phyloP scores from a whole-genome alignment of 2,797 vertebrate genomes.

The Sebastes dallii region DNA sequence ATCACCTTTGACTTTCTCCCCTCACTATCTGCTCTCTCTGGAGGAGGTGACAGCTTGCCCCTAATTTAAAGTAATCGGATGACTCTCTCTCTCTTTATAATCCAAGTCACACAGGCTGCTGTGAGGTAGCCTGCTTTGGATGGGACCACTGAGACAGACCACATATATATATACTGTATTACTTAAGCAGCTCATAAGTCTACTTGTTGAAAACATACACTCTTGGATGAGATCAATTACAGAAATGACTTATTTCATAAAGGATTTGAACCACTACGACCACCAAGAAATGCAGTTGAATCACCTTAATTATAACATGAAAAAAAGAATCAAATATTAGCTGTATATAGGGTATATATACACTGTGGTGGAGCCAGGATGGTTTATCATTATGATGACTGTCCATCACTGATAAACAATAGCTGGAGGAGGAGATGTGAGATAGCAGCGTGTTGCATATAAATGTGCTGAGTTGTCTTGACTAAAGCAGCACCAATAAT shows the following conservation, averaged over 20 bases:
- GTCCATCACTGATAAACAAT: not conserved
- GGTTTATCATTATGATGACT: not conserved
- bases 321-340: not conserved
- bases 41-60: conserved; percentile 71
- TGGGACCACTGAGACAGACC: conserved; percentile 32
- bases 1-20: conserved; percentile 73
- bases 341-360: not conserved
- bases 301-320: not conserved
- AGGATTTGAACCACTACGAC: not conserved
- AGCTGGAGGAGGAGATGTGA: not conserved
- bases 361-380: not conserved
- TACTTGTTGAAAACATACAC: conserved; percentile 64
- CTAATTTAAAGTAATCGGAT: conserved; percentile 78
- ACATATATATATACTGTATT: not conserved
- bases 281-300: not conserved
- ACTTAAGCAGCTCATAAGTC: not conserved
- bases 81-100: conserved; percentile 72
- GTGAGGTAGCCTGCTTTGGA: conserved; percentile 54
- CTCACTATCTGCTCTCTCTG: conserved; percentile 28
- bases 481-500: not conserved
- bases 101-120: conserved; percentile 66
- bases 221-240: not conserved
- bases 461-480: conserved; percentile 27
- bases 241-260: not conserved
- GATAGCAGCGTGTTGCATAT: conserved; percentile 23